A percentile compares a stretch with the other conserved stretches of the same genome.
Evolutionary conservation across 1,140 invertebrate species (phyloP).

Genomic region (Tetranychus urticae): DNA sequence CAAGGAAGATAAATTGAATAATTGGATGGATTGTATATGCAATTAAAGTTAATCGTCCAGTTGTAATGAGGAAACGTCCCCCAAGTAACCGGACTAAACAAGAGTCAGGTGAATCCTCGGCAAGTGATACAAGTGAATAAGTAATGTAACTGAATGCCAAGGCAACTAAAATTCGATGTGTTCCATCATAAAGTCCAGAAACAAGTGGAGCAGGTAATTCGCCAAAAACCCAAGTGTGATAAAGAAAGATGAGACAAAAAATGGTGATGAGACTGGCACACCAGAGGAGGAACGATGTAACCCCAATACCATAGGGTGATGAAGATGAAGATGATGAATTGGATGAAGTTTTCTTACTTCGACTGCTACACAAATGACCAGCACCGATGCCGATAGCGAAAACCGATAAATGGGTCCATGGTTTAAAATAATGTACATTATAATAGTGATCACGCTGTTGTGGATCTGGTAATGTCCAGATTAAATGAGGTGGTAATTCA

Average conservation of each 20-base stretch:
- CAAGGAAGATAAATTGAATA: constrained; percentile 4
- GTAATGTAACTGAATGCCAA: neutral
- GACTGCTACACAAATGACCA: neutral
- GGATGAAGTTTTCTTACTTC: neutral
- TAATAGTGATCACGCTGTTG: constrained; percentile 8
- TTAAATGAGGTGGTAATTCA: constrained; percentile 12
- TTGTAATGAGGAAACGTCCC: neutral
- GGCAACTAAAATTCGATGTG: neutral
- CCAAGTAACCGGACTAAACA: neutral
- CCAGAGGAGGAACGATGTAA: neutral
- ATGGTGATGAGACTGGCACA: neutral
- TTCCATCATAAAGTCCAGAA: constrained; percentile 7
- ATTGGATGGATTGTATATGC: constrained; percentile 4
- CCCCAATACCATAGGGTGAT: neutral
- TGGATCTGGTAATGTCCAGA: constrained; percentile 13
- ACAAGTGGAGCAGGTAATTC: constrained; percentile 3
- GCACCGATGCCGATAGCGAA: constrained; percentile 9
- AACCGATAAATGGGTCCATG: constrained; percentile 9
- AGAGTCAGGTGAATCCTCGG: neutral
- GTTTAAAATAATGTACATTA: constrained; percentile 6
- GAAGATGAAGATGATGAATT: neutral
- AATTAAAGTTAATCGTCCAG: constrained; percentile 1
- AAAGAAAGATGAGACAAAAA: neutral
- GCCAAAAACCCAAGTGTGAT: constrained; percentile 4
- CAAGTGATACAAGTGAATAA: neutral